Conservation (phyloP, 2,888 invertebrate species). For the Lycaena phlaeas region DNA sequence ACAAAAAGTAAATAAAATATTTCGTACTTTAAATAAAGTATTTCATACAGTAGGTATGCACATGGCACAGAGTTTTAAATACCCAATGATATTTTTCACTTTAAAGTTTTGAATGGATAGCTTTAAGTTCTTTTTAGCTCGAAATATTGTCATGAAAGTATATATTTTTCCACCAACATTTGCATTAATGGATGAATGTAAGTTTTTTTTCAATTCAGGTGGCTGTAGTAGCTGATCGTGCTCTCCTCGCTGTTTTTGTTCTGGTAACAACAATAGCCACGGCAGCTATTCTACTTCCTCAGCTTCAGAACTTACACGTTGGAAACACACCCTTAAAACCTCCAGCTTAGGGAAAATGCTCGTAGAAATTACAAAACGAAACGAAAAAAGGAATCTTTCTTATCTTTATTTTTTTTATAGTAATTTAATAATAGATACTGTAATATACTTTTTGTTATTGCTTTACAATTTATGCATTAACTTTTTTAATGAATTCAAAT, state of each 20-base stretch:
- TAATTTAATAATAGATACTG: too few species aligned
- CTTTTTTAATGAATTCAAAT: too few species aligned
- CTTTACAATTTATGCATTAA: too few species aligned
- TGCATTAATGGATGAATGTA: not conserved
- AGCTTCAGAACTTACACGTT: slow-evolving; percentile 72
- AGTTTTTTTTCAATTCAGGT: slow-evolving; percentile 44
- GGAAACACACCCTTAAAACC: slow-evolving; percentile 63
- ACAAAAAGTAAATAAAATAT: not conserved
- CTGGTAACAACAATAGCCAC: slow-evolving; percentile 85
- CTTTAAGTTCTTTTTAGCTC: not conserved
- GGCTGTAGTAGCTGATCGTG: slow-evolving; percentile 87
- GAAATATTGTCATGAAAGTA: not conserved
- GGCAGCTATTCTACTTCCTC: slow-evolving; percentile 80
- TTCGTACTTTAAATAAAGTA: not conserved
- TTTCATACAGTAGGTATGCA: too few species aligned
- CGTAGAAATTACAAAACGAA: not conserved
- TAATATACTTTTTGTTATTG: too few species aligned
- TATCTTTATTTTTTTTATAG: too few species aligned
- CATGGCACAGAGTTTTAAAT: too few species aligned
- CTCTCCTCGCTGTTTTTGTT: slow-evolving; percentile 83
- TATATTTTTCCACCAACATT: not conserved
- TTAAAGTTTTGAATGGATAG: too few species aligned
- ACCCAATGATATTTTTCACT: not conserved
- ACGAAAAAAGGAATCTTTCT: not conserved
- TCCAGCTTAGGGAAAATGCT: slow-evolving; percentile 39